These are phyloP conservation scores for Polyommatus icarus DNA, from an alignment of 2,888 invertebrate species.

Conservation along the genomic window DNA sequence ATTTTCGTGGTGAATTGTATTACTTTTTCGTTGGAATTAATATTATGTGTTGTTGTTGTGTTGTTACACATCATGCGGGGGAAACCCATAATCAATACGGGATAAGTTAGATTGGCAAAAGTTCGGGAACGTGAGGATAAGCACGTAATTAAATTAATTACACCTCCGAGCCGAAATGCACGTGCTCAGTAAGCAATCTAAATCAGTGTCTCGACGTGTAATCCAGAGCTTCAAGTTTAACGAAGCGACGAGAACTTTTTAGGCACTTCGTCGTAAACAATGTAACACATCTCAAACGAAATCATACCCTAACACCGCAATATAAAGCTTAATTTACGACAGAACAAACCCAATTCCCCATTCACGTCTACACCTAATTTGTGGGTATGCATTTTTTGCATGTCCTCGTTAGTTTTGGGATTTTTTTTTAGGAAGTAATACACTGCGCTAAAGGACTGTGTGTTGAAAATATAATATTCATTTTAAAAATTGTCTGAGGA, in stretches of 20 bases:
- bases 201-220: slow-evolving; percentile 59
- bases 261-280: slow-evolving; percentile 64
- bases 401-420: slow-evolving; percentile 49
- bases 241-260: slow-evolving; percentile 68
- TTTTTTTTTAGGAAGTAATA: slow-evolving; percentile 10
- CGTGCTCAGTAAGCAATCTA: slow-evolving; percentile 51
- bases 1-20: no score
- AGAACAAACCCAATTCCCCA: not conserved
- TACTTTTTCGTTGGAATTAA: no score
- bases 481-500: not conserved
- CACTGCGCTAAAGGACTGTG: slow-evolving; percentile 12
- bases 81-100: not conserved
- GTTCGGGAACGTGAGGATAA: slow-evolving; percentile 36
- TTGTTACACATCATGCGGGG: not conserved
- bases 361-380: slow-evolving; percentile 48
- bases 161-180: slow-evolving; percentile 38
- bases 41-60: no score
- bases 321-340: not conserved
- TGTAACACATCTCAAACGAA: slow-evolving; percentile 43
- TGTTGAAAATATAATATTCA: slow-evolving; percentile 8
- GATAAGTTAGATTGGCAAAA: slow-evolving; percentile 35
- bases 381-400: slow-evolving; percentile 55
- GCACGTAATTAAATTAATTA: slow-evolving; percentile 38
- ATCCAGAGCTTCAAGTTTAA: slow-evolving; percentile 66
- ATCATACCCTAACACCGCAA: slow-evolving; percentile 45